Evolutionary conservation across 2,888 invertebrate species (phyloP).

Genomic region (Nemotelus nigrinus): DNA sequence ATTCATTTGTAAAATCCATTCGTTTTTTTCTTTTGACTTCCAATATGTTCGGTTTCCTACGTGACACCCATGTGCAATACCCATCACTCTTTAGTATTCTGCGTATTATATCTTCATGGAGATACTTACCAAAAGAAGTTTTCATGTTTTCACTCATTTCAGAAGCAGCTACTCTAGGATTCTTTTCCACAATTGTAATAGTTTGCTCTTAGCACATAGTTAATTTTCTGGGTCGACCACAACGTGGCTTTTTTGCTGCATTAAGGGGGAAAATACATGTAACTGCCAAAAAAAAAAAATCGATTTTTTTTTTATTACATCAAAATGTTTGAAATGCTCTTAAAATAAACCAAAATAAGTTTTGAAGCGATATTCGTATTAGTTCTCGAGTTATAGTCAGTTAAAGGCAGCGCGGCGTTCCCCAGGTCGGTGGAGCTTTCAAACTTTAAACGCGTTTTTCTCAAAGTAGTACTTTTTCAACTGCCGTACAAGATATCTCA

Average conservation of each 20-base stretch:
- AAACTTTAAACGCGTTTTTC: too few relatives aligned
- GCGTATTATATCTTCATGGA: conserved; percentile 25
- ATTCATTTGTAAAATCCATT: conserved; percentile 40
- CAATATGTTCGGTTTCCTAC: conserved; percentile 16
- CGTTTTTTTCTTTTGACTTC: conserved; percentile 36
- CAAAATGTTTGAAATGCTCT: too few relatives aligned
- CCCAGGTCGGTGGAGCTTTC: too few relatives aligned
- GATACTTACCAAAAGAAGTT: conserved; percentile 3
- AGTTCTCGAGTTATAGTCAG: too few relatives aligned
- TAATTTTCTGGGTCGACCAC: background rate
- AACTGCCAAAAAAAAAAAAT: too few relatives aligned
- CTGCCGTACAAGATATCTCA: too few relatives aligned
- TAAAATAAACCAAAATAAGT: too few relatives aligned
- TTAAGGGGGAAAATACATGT: too few relatives aligned
- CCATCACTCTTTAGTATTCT: background rate
- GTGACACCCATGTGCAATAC: background rate
- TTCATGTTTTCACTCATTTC: background rate
- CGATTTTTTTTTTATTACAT: too few relatives aligned
- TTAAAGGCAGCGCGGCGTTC: too few relatives aligned
- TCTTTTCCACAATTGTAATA: conserved; percentile 17
- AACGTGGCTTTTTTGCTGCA: background rate
- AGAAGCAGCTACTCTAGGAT: conserved; percentile 19
- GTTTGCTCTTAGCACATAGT: background rate
- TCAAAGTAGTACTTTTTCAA: too few relatives aligned
- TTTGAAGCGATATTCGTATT: too few relatives aligned